Evolutionary conservation across 2,113 vertebrate species (phyloP).

Genomic region (Myiopsitta monachus): DNA sequence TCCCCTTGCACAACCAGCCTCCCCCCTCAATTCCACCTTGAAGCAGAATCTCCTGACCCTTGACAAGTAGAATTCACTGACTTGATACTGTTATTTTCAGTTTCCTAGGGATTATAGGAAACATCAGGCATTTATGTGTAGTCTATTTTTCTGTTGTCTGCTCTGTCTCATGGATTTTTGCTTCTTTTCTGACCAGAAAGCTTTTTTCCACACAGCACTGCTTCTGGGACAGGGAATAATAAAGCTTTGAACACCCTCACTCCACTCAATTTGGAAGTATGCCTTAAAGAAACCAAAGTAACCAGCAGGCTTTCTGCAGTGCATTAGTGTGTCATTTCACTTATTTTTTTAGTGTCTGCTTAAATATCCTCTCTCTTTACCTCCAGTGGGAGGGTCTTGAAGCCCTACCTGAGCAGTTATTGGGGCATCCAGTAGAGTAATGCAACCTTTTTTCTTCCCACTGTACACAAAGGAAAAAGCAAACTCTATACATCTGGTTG

Average conservation of each 20-base stretch:
- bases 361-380: neutral
- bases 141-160: neutral
- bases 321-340: neutral
- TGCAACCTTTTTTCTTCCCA: neutral
- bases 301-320: neutral
- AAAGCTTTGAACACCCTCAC: neutral
- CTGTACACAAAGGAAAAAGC: neutral
- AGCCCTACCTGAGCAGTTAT: neutral
- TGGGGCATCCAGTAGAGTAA: neutral
- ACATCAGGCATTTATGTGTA: neutral
- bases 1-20: neutral
- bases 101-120: neutral
- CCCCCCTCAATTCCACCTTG: neutral
- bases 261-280: neutral
- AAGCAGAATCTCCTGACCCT: neutral
- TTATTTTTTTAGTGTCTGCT: neutral
- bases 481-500: neutral
- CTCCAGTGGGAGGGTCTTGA: neutral
- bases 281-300: neutral
- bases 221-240: neutral
- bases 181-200: neutral
- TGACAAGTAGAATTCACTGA: neutral
- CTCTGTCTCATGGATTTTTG: neutral
- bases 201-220: neutral
- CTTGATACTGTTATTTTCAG: neutral